Base-by-base conservation (phyloP, 2,888 invertebrate genomes). In the Falcaria lacertinaria region DNA sequence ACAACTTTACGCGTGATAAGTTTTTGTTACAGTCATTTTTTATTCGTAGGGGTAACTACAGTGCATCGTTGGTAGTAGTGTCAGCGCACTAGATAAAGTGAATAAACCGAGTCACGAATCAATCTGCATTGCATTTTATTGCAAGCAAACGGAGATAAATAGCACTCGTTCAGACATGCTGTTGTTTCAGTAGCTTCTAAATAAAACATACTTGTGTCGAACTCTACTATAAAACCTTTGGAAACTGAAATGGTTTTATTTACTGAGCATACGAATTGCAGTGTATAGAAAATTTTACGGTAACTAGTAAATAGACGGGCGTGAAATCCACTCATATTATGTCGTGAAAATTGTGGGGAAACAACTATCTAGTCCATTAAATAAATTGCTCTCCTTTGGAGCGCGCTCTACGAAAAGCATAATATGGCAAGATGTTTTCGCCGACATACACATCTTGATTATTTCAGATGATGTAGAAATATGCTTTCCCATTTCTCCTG, bases 361-460 rank as follows among this genome's bases (percentile, higher is more conserved):
- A 63, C 66, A 73, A 73, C 68, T 74, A 73, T 69, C 69, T 64
- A 60, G 65, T 68, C 78, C 80, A 82, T 81, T 82, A 81, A 73
- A 81, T 75, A 80, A 80, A 83, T 80, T 82, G 77, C 79, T 66
- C 66, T 62, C 67, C 67, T 69, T 74, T 70, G 52, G 63, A 64
- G 63, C 65, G 64, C 62, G 62, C 59, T 59, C 53, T 54, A 64
- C 65, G 67, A 65, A 69, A 67, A 69, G 63, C 60, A 58, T 64
- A 61, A 66, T 67, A 64, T 58, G 58, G 55, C 57, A 64, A 69
- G 64, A 66, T 67, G 69, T 72, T 68, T 60, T 61, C 54, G 45
- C 50, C 57, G 59, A 66, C 60, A 15, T 47, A 45, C 40, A 41
- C 43, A 37, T 46, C 38, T 44, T 39, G 42, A 19, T 49, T 47